Evolutionary conservation across 2,888 invertebrate genomes (phyloP), one percentile per base, ranked within the genome.

Genomic region (Drosophila hamatofila): DNA sequence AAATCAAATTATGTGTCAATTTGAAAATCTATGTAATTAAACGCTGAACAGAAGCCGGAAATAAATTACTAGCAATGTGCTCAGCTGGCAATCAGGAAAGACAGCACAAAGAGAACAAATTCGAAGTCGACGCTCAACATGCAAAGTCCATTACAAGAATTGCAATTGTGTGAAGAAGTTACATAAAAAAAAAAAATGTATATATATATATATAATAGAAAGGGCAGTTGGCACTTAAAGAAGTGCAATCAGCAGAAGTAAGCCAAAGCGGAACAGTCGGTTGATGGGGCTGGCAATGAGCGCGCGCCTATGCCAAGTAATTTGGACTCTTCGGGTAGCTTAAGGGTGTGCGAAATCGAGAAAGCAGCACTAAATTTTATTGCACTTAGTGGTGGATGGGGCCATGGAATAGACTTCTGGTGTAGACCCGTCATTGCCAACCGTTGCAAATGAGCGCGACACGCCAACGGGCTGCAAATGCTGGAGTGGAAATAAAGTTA

Each of bases 201-300:
- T n/a, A n/a, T n/a, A n/a, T n/a, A n/a, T n/a, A n/a, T n/a, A n/a
- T n/a, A 25, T 3, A 11, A 39, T 8, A 14, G 11, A n/a, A 65
- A 60, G 64, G 51, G 72, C 42, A n/a, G 70, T 78, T 79, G 74
- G 74, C 74, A 88, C 86, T 88, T 79, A 81, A 88, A 80, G 74
- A 81, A 88, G 73, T 84, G 89, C 87, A 87, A 87, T 88, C 84
- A 88, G 72, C 59, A 74, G 72, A 80, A 83, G 84, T 88, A 82
- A 86, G 86, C 78, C 80, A 72, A 80, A 72, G 55, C 30, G 65
- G 65, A 59, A 58, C 49, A 60, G 71, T 62, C 48, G 68, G 33
- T 42, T 33, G 35, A 57, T 64, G 73, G 44, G 51, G 58, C 51
- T 62, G 41, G 69, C 63, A 61, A 51, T 57, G 42, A 61, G 59